Evolutionary conservation across 2,888 invertebrate species (phyloP).

Genomic region (Xestoiulus laeticollis): DNA sequence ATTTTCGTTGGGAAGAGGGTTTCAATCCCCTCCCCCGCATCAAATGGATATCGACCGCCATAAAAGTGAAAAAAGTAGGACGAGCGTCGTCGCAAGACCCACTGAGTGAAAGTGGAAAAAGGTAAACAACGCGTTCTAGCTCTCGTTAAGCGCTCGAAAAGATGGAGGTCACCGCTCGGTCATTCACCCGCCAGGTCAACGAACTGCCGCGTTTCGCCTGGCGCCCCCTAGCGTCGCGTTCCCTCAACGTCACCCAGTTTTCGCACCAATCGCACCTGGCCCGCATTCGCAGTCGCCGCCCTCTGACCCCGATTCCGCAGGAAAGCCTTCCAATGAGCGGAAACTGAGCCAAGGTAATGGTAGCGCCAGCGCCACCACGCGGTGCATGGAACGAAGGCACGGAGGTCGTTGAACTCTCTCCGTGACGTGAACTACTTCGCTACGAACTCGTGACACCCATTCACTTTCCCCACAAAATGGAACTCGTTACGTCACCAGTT

Average conservation of each 20-base stretch:
- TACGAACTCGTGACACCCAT: slow-evolving; percentile 7
- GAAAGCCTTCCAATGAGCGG: background rate
- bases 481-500: background rate
- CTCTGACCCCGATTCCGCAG: slow-evolving; percentile 9
- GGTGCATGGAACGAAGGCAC: background rate
- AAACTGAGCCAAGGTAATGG: slow-evolving; percentile 56
- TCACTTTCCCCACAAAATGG: background rate
- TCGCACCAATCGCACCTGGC: background rate
- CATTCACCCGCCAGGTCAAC: slow-evolving; percentile 48
- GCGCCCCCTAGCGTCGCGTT: slow-evolving; percentile 36
- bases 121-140: background rate
- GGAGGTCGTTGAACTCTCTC: slow-evolving; percentile 50
- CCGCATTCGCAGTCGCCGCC: slow-evolving; percentile 38
- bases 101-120: slow-evolving; percentile 65
- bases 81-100: slow-evolving; percentile 1
- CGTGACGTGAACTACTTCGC: background rate
- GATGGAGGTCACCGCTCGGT: slow-evolving; percentile 49
- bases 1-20: too few species aligned
- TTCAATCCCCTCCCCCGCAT: slow-evolving; percentile 64
- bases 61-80: slow-evolving; percentile 4
- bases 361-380: slow-evolving; percentile 48
- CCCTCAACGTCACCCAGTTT: slow-evolving; percentile 47
- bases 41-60: slow-evolving; percentile 58
- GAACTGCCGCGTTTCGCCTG: slow-evolving; percentile 31
- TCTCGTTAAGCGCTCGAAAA: slow-evolving; percentile 51